Evolutionary conservation across 2,797 vertebrate species (phyloP), one percentile per base, ranked within the genome.

Genomic region (Euphonia xanthogaster): DNA sequence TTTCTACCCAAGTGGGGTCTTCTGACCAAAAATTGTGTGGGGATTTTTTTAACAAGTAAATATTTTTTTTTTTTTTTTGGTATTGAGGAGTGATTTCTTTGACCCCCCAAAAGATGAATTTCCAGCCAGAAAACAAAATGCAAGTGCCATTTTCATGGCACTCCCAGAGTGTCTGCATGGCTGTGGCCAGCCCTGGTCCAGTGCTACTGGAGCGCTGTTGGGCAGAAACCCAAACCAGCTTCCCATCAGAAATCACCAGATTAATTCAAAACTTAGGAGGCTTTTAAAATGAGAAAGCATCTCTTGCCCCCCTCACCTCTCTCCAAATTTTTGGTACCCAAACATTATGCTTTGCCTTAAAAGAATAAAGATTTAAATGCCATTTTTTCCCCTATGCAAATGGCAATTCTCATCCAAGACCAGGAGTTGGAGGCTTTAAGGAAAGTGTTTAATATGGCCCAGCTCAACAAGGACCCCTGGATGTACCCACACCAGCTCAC

Each of bases 401-500:
- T 31, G 28, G 10, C 13, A 91, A 60, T 66, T 76, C 35, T 44
- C 33, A 10, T 33, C 20, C 7, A 22, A 70, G 10, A 16, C 12
- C 28, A 48, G 25, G 60, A 93, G 6, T 23, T 51, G 72, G 20
- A 66, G 33, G 31, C 76, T 82, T 90, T 80, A 45, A 70, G 28
- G 30, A 24, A 66, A 48, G 9, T 2, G 1, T 80, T 60, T 61
- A 37, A 39, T 28, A 15, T 6, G 18, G 28, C 40, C 14, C 51
- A 58, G 33, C 40, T 66, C 35, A 37, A 18, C 6, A 4, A 5
- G 18, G 27, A 35, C 51, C 33, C 5, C 0, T n/a, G 33, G 31
- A 28, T 1, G 2, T 33, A 33, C 5, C 28, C 42, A 33, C 0
- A 1, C 45, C 40, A 37, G 23, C 42, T 24, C 67, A 6, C 45